Evolutionary conservation across 2,113 vertebrate genomes (phyloP).

Genomic region (rabbit (Oryctolagus cuniculus)): mOryCun1.1 NC_091436.1:157854501-157855000

Average conservation of each 20-base stretch:
- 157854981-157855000: neutral
- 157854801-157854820: neutral
- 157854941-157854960: neutral
- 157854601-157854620: neutral
- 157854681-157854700: neutral
- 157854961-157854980: neutral
- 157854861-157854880: neutral
- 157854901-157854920: neutral
- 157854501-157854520: conserved; percentile 41
- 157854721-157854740: conserved; percentile 33
- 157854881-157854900: neutral
- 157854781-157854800: neutral
- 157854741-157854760: neutral
- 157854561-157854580: conserved; percentile 42
- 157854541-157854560: conserved; percentile 69
- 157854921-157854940: neutral
- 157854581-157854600: conserved; percentile 49
- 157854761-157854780: neutral
- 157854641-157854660: neutral
- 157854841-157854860: neutral
- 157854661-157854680: neutral
- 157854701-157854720: conserved; percentile 13
- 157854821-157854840: neutral
- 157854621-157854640: neutral
- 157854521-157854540: conserved; percentile 54